phyloP scores from a whole-genome alignment of 2,113 vertebrate genomes.

The Gymnocephalus cernua region DNA sequence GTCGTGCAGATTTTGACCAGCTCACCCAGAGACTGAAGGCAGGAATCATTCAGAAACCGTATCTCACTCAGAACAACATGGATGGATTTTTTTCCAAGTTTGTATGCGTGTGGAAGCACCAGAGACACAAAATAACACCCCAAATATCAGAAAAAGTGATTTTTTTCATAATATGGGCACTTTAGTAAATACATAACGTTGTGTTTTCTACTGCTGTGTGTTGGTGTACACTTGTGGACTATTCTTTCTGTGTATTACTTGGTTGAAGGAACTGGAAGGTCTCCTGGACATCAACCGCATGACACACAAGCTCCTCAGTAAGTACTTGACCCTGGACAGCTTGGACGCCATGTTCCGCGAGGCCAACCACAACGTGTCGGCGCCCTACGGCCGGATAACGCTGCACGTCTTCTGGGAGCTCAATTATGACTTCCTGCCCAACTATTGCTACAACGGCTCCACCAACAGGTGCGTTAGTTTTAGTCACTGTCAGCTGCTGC shows the following conservation, averaged over 20 bases:
- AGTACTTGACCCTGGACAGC: constrained; percentile 97
- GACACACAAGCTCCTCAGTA: constrained; percentile 95
- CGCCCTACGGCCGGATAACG: constrained; percentile 97
- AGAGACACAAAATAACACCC: too few species aligned
- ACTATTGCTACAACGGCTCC: constrained; percentile 99
- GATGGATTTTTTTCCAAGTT: too few species aligned
- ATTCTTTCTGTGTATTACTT: background rate
- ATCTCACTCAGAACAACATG: too few species aligned
- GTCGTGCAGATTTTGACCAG: too few species aligned
- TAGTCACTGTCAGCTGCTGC: background rate
- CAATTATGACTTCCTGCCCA: constrained; percentile 98
- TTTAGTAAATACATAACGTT: background rate
- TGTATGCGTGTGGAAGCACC: too few species aligned
- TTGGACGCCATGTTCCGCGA: constrained; percentile 99
- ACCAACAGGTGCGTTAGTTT: constrained; percentile 90
- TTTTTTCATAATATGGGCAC: too few species aligned
- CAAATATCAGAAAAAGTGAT: too few species aligned
- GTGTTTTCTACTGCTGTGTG: accelerated
- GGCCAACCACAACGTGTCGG: constrained; percentile 98
- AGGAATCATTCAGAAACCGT: too few species aligned
- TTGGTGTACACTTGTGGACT: background rate
- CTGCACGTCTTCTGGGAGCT: constrained; percentile 99
- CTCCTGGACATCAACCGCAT: constrained; percentile 96
- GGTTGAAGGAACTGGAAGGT: constrained; percentile 93
- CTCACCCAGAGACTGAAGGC: too few species aligned